phyloP scores from a whole-genome alignment of 2,888 invertebrate species.

The Hypena proboscidalis region DNA sequence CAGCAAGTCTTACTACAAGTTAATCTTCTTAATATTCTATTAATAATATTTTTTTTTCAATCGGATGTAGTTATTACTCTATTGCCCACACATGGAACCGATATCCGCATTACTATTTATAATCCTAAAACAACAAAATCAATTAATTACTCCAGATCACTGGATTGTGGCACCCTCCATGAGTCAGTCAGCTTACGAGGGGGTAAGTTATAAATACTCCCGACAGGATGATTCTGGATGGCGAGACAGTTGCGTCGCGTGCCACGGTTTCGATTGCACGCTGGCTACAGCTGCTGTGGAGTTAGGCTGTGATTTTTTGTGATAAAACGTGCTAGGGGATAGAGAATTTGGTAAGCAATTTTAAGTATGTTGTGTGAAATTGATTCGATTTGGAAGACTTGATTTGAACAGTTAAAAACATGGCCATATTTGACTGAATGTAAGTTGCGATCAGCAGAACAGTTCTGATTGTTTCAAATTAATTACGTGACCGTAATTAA shows the following conservation, averaged over 20 bases:
- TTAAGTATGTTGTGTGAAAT: too few relatives aligned
- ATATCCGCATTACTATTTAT: constrained; percentile 31
- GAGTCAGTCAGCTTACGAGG: constrained; percentile 61
- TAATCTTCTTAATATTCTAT: too few relatives aligned
- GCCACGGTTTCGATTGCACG: constrained; percentile 38
- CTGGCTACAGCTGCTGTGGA: constrained; percentile 18
- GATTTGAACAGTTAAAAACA: too few relatives aligned
- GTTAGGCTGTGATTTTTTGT: constrained; percentile 11
- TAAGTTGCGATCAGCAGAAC: too few relatives aligned
- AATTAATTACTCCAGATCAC: constrained; percentile 46
- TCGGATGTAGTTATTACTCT: too few relatives aligned
- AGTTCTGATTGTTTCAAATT: too few relatives aligned
- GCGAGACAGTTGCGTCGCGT: constrained; percentile 56
- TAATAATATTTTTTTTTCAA: too few relatives aligned
- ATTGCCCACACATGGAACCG: constrained; percentile 10
- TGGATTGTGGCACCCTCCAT: constrained; percentile 44
- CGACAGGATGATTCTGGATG: constrained; percentile 40
- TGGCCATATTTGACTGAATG: too few relatives aligned
- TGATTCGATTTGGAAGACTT: too few relatives aligned
- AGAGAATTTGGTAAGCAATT: too few relatives aligned
- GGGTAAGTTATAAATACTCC: constrained; percentile 75
- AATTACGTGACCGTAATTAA: too few relatives aligned
- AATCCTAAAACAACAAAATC: constrained; percentile 43
- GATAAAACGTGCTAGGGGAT: neutral
- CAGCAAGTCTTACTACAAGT: too few relatives aligned